Percentiles rank a stretch among this genome's conserved stretches.
Evolutionary conservation across 1,140 invertebrate genomes (phyloP).

Genomic region (Conopomorpha cramerella): DNA sequence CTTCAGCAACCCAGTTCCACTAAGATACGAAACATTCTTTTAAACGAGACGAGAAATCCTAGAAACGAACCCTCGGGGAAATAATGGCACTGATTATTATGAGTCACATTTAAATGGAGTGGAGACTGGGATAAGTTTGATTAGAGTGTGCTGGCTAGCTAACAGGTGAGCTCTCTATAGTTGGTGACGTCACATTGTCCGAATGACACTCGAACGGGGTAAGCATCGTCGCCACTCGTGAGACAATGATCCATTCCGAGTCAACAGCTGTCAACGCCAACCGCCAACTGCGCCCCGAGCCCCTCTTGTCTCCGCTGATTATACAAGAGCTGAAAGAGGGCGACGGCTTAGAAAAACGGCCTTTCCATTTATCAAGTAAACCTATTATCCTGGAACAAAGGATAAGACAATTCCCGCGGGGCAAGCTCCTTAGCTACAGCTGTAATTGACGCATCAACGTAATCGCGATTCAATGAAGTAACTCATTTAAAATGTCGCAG

Average conservation of each 20-base stretch:
- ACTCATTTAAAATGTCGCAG: too few species aligned
- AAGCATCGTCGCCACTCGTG: too few species aligned
- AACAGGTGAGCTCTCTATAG: slow-evolving; percentile 35
- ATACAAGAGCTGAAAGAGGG: too few species aligned
- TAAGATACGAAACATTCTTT: slow-evolving; percentile 7
- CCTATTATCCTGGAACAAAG: not conserved
- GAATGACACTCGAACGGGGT: slow-evolving; percentile 19
- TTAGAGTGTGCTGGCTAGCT: slow-evolving; percentile 26
- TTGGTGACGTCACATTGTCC: slow-evolving; percentile 10
- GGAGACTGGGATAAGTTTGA: slow-evolving; percentile 8
- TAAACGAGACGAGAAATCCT: slow-evolving; percentile 11
- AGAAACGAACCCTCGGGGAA: slow-evolving; percentile 14
- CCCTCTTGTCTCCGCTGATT: too few species aligned
- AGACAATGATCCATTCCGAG: slow-evolving; percentile 31
- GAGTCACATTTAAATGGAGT: slow-evolving; percentile 15
- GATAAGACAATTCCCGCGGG: too few species aligned
- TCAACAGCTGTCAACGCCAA: slow-evolving; percentile 24
- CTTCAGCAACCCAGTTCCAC: too few species aligned
- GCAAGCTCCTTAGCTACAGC: not conserved
- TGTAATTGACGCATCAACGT: not conserved
- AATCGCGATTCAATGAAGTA: not conserved
- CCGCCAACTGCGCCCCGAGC: slow-evolving; percentile 20
- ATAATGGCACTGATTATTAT: slow-evolving; percentile 20
- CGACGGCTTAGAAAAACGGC: not conserved
- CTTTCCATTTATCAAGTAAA: not conserved